Conservation (phyloP, 2,888 invertebrate species). For the Cecidostiba fungosa region DNA sequence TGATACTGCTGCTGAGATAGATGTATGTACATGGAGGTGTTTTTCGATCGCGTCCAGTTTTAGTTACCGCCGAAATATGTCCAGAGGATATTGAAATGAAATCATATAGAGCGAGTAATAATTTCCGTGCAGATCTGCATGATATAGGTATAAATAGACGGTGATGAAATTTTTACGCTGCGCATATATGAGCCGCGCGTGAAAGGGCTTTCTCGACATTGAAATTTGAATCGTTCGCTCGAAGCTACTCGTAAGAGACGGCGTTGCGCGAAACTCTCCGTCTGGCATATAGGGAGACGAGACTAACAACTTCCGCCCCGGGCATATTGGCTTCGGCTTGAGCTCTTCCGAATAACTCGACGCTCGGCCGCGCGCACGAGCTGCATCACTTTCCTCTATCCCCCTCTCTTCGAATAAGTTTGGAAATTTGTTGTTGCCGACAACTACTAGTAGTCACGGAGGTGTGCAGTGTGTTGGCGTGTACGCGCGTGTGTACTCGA, state of each 20-base stretch:
- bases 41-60: background rate
- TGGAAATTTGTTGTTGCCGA: slow-evolving; percentile 62
- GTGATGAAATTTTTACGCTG: slow-evolving; percentile 28
- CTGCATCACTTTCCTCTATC: slow-evolving; percentile 44
- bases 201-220: slow-evolving; percentile 52
- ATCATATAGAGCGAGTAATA: background rate
- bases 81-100: too few species aligned
- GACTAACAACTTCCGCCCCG: slow-evolving; percentile 70
- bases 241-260: slow-evolving; percentile 55
- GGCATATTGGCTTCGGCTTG: slow-evolving; percentile 68
- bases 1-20: too few species aligned
- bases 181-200: slow-evolving; percentile 1
- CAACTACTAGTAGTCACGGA: slow-evolving; percentile 54
- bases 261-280: slow-evolving; percentile 65
- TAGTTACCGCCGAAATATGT: too few species aligned
- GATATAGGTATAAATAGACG: background rate
- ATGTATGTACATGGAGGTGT: background rate
- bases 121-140: background rate
- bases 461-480: background rate
- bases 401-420: slow-evolving; percentile 62
- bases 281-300: slow-evolving; percentile 63
- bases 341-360: slow-evolving; percentile 64
- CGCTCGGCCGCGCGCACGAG: slow-evolving; percentile 1
- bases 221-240: slow-evolving; percentile 65
- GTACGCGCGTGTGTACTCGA: slow-evolving; percentile 14